phyloP scores from a whole-genome alignment of 2,888 invertebrate species.

The Pristionchus entomophagus region DNA sequence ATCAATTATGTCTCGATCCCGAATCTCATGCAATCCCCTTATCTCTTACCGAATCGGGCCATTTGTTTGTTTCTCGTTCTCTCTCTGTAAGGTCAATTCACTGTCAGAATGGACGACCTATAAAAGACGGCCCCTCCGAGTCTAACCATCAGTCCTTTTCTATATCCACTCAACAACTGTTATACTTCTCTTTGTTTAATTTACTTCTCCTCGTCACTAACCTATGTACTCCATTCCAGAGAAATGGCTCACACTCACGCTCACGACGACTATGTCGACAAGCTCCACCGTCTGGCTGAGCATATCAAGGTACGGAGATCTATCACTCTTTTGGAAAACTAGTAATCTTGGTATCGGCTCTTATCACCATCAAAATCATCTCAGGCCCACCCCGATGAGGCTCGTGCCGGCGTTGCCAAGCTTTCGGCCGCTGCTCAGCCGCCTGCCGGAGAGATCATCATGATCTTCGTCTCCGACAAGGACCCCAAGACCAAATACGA shows the following conservation, averaged over 20 bases:
- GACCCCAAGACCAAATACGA: not conserved
- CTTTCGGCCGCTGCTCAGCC: slow-evolving; percentile 14
- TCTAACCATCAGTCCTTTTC: not conserved
- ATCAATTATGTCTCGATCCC: not conserved
- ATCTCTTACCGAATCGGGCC: not conserved
- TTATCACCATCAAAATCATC: too few species aligned
- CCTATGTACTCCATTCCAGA: not conserved
- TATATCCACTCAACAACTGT: too few species aligned
- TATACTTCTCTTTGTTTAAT: too few species aligned
- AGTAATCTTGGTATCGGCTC: too few species aligned
- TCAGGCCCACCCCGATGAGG: slow-evolving; percentile 11
- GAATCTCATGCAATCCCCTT: not conserved
- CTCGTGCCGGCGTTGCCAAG: not conserved
- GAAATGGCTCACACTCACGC: not conserved
- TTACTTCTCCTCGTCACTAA: not conserved
- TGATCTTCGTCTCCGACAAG: slow-evolving; percentile 27
- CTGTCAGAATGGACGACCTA: not conserved
- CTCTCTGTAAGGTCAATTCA: not conserved
- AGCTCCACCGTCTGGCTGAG: slow-evolving; percentile 29
- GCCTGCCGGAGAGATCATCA: slow-evolving; percentile 20
- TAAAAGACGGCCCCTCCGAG: not conserved
- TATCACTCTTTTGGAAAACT: too few species aligned
- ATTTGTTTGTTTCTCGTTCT: not conserved
- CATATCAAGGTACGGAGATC: slow-evolving; percentile 13
- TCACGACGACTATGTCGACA: slow-evolving; percentile 20